Conservation (phyloP, 2,797 vertebrate genomes). For the Arctocebus calabarensis region DNA sequence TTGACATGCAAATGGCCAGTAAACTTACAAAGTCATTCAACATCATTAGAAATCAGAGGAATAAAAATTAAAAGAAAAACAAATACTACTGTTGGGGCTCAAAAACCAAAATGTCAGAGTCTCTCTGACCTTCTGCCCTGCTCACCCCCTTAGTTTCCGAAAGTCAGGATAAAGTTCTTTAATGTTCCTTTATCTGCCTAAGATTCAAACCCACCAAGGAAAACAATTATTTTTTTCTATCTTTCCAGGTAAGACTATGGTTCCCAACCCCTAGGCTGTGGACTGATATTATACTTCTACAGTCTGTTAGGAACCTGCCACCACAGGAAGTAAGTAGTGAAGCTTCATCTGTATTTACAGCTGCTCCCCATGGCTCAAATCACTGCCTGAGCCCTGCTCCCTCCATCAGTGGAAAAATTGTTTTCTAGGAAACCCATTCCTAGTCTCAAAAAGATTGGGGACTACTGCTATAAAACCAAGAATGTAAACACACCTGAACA, state of each 20-base stretch:
- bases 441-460: too few species aligned
- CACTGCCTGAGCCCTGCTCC: too few species aligned
- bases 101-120: neutral
- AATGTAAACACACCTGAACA: neutral
- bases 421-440: too few species aligned
- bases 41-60: neutral
- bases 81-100: neutral
- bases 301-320: too few species aligned
- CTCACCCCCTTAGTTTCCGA: neutral
- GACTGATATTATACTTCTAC: too few species aligned
- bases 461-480: neutral
- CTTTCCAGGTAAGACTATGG: neutral
- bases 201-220: neutral
- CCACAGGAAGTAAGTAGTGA: too few species aligned
- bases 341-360: too few species aligned
- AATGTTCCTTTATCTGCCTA: neutral
- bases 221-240: neutral
- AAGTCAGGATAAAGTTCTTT: neutral
- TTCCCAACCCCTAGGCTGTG: too few species aligned
- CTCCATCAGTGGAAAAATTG: too few species aligned
- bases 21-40: neutral
- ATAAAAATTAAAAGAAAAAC: slow-evolving; percentile 10
- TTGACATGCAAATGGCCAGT: neutral
- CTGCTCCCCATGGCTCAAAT: too few species aligned
- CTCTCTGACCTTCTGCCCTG: neutral